These are phyloP conservation scores for Murina feae DNA, from an alignment of 2,113 vertebrate species.

Conservation along the genomic window DNA sequence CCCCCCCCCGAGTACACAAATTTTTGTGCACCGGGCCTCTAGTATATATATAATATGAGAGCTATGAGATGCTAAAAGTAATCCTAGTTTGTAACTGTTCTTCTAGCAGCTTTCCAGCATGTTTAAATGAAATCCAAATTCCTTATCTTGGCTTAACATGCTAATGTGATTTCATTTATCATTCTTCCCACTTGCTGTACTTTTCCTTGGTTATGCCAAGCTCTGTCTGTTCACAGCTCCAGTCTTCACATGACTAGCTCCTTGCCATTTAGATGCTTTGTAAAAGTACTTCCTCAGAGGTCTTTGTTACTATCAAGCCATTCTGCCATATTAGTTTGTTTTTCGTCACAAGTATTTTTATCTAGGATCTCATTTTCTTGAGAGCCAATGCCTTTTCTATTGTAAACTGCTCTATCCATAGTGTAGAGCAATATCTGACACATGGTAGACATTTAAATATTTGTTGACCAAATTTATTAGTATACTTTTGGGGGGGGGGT, in stretches of 20 bases:
- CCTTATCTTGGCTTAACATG: background rate
- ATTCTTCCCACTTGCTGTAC: background rate
- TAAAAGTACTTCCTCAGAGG: slow-evolving; percentile 22
- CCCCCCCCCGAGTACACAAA: no score
- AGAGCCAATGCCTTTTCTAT: background rate
- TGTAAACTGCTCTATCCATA: background rate
- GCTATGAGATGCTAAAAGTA: background rate
- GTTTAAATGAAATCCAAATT: slow-evolving; percentile 4
- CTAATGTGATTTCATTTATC: background rate
- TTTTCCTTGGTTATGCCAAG: background rate
- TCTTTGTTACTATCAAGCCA: background rate
- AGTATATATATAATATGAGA: background rate
- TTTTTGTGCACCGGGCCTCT: no score
- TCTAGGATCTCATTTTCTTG: background rate
- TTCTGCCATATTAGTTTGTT: background rate
- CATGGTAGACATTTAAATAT: background rate
- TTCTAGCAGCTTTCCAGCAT: background rate
- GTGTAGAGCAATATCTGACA: background rate
- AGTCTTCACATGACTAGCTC: background rate
- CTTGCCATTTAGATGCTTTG: background rate
- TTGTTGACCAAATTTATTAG: background rate
- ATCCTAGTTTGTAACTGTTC: background rate
- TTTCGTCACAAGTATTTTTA: background rate
- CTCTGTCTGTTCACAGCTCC: background rate
- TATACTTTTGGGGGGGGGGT: background rate